Evolutionary conservation across 2,888 invertebrate species (phyloP).

Genomic region (Acleris literana): DNA sequence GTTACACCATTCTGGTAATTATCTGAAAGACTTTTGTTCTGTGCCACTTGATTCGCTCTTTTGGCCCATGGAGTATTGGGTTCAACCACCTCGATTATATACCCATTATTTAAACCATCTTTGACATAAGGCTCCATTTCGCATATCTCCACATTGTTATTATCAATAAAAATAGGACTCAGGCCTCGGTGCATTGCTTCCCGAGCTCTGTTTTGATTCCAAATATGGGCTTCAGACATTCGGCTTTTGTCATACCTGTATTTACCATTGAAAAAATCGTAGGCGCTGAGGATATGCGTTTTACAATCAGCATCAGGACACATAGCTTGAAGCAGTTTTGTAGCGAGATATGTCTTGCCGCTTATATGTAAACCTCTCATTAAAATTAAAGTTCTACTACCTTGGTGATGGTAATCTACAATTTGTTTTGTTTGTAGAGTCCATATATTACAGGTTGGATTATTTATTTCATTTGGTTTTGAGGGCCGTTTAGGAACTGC

Average conservation of each 20-base stretch:
- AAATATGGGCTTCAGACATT: slow-evolving; percentile 87
- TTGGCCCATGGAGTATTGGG: slow-evolving; percentile 90
- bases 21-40: slow-evolving; percentile 84
- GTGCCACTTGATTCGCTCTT: slow-evolving; percentile 82
- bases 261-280: slow-evolving; percentile 64
- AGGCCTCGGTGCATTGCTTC: slow-evolving; percentile 83
- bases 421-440: slow-evolving; percentile 57
- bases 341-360: slow-evolving; percentile 90
- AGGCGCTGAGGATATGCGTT: slow-evolving; percentile 64
- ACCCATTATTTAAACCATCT: slow-evolving; percentile 87
- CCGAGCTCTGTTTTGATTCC: slow-evolving; percentile 86
- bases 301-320: slow-evolving; percentile 46
- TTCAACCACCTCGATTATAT: slow-evolving; percentile 90
- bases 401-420: slow-evolving; percentile 63
- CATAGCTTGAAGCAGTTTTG: slow-evolving; percentile 70
- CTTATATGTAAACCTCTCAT: slow-evolving; percentile 93
- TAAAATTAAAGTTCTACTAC: slow-evolving; percentile 87
- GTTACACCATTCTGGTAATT: slow-evolving; percentile 80
- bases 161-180: slow-evolving; percentile 94
- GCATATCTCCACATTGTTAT: slow-evolving; percentile 92
- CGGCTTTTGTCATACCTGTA: slow-evolving; percentile 55
- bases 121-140: slow-evolving; percentile 92
- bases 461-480: slow-evolving; percentile 16
- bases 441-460: slow-evolving; percentile 44
- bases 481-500: slow-evolving; percentile 43